phyloP scores from a whole-genome alignment of 2,797 vertebrate genomes.

The Australoheros facetus region DNA sequence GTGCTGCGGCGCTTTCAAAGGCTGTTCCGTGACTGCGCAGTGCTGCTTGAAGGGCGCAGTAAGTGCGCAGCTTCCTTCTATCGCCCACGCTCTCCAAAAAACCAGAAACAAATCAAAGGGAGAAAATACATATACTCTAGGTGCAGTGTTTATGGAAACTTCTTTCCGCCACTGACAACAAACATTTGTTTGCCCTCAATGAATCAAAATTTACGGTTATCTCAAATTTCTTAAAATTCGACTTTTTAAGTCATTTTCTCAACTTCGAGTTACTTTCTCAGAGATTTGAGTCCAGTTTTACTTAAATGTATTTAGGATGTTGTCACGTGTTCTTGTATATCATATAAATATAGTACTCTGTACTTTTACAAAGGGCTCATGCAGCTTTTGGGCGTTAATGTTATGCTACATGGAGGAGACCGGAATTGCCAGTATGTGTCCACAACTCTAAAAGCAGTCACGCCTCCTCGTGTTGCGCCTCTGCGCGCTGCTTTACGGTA shows the following conservation, averaged over 20 bases:
- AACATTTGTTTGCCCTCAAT: no score
- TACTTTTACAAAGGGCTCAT: not conserved
- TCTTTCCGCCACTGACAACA: no score
- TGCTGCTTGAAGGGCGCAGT: not conserved
- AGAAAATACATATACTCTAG: not conserved
- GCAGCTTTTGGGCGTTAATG: not conserved
- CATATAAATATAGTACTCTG: no score
- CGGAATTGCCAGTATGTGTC: not conserved
- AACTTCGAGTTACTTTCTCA: no score
- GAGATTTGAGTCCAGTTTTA: not conserved
- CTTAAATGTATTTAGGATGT: not conserved
- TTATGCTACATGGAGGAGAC: not conserved
- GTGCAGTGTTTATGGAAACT: not conserved
- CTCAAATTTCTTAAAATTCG: not conserved
- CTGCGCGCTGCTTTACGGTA: conserved; percentile 80
- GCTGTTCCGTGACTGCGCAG: conserved; percentile 8
- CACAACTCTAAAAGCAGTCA: not conserved
- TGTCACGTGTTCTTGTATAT: no score
- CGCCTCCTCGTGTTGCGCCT: conserved; percentile 51
- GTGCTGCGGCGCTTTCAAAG: not conserved
- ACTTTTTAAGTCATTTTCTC: no score
- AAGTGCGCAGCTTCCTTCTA: not conserved
- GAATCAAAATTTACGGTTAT: not conserved
- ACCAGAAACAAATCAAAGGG: not conserved
- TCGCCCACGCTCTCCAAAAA: not conserved